Base-by-base conservation (phyloP, 2,797 vertebrate genomes). In the Coregonus ussuriensis region DNA sequence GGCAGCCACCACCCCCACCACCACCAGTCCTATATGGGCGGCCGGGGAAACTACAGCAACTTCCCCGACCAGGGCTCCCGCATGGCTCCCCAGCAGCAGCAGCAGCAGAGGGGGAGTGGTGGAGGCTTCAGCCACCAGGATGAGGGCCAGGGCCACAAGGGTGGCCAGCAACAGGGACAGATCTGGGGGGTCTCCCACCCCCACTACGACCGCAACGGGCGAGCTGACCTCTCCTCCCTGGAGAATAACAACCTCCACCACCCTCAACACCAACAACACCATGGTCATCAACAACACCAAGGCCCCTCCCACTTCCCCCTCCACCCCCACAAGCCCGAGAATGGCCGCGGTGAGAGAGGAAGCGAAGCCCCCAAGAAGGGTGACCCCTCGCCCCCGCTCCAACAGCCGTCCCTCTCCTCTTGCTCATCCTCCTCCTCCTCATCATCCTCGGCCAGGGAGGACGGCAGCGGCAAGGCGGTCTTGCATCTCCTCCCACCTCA, bases 131-230 rank as follows among this genome's bases (percentile, higher is more conserved):
- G 93, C 47, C 92, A 95, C 75, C 96, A 96, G 56, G 94, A 95
- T 52, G 96, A 98, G 51, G 91, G 41, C 78, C 82, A 98, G 52
- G 91, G 41, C 78, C 82, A 1, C 76, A 5, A 56, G 72, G 56
- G 92, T 67, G 90, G 89, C 18, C 80, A 90, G 82, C 94, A 95
- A 80, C 93, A 93, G 77, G 93, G 88, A 77, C 94, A 94, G 83
- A 92, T 94, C 66, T 95, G 92, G 94, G 94, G 92, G 18, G 77
- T 84, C 18, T 82, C 89, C 15, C 95, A 94, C 84, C 83, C 91
- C 67, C 94, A 95, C 75, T 95, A 93, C 3, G 95, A 95, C 81
- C 93, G 93, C 47, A 95, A 94, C 2, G 92, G 93, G 29, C 92
- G 94, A 52, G 75, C 91, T 2, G 94, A 95, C 75, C 87, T 82